phyloP scores from a whole-genome alignment of 2,888 invertebrate genomes.

The Sipha maydis region DNA sequence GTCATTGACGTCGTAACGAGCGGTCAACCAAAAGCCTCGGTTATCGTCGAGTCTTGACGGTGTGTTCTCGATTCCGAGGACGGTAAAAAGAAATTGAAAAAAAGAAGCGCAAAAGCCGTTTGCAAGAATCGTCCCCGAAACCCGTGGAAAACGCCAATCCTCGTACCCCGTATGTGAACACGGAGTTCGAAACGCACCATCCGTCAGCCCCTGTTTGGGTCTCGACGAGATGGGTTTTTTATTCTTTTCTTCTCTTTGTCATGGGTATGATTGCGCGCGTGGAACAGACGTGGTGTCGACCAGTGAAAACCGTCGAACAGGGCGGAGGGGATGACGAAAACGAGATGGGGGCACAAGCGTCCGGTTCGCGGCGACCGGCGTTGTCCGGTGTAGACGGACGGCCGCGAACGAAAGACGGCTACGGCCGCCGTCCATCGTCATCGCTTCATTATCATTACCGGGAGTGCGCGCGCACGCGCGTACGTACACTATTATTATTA shows the following conservation, averaged over 20 bases:
- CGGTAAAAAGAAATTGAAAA: too few species aligned
- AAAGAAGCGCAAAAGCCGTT: too few species aligned
- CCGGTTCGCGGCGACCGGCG: neutral
- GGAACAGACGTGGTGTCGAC: neutral
- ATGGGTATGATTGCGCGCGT: neutral
- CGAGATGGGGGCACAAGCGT: neutral
- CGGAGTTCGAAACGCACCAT: too few species aligned
- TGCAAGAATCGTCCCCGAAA: too few species aligned
- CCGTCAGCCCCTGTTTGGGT: neutral
- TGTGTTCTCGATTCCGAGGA: too few species aligned
- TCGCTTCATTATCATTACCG: neutral
- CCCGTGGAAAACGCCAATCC: too few species aligned
- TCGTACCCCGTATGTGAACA: too few species aligned
- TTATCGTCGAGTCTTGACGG: too few species aligned
- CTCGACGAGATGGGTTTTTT: slow-evolving; percentile 4
- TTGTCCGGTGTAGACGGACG: neutral
- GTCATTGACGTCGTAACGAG: too few species aligned
- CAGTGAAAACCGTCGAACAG: neutral
- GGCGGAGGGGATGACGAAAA: neutral
- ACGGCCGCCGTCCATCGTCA: neutral
- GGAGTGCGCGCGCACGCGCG: neutral
- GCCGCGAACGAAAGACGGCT: neutral
- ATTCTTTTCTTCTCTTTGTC: neutral
- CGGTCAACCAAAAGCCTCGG: too few species aligned
- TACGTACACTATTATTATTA: neutral